Evolutionary conservation across 1,140 invertebrate genomes (phyloP).

Genomic region (Drosophila subpulchrella): DNA sequence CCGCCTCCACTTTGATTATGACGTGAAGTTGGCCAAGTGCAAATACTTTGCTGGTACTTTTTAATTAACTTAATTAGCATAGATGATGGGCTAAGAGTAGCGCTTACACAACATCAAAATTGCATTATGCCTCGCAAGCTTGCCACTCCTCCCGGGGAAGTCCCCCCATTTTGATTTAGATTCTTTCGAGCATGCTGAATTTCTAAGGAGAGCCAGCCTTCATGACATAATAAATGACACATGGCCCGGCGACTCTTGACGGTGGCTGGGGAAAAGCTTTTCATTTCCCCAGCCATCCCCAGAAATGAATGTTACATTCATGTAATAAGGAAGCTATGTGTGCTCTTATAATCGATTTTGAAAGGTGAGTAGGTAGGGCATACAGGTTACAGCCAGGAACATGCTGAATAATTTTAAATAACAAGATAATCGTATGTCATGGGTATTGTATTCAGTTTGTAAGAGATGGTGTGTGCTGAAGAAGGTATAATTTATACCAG

Average conservation of each 20-base stretch:
- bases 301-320: slow-evolving; percentile 22
- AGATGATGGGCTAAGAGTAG: slow-evolving; percentile 77
- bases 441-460: neutral
- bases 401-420: slow-evolving; percentile 2
- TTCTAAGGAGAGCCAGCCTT: slow-evolving; percentile 39
- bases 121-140: slow-evolving; percentile 63
- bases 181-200: slow-evolving; percentile 45
- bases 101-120: slow-evolving; percentile 80
- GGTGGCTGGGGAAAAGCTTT: slow-evolving; percentile 13
- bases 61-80: slow-evolving; percentile 82
- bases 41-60: slow-evolving; percentile 82
- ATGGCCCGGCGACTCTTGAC: slow-evolving; percentile 11
- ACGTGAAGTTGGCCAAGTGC: slow-evolving; percentile 81
- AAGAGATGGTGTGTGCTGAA: neutral
- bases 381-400: neutral
- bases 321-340: neutral
- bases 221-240: slow-evolving; percentile 49
- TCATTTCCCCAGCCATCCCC: neutral
- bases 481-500: too few relatives aligned
- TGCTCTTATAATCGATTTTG: slow-evolving; percentile 24
- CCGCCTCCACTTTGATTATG: slow-evolving; percentile 79
- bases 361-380: slow-evolving; percentile 5
- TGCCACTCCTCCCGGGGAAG: neutral
- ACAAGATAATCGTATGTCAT: neutral
- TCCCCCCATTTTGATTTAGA: slow-evolving; percentile 39